These are phyloP conservation scores for Scylla paramamosain DNA, from an alignment of 1,140 invertebrate species.

Conservation along the genomic window DNA sequence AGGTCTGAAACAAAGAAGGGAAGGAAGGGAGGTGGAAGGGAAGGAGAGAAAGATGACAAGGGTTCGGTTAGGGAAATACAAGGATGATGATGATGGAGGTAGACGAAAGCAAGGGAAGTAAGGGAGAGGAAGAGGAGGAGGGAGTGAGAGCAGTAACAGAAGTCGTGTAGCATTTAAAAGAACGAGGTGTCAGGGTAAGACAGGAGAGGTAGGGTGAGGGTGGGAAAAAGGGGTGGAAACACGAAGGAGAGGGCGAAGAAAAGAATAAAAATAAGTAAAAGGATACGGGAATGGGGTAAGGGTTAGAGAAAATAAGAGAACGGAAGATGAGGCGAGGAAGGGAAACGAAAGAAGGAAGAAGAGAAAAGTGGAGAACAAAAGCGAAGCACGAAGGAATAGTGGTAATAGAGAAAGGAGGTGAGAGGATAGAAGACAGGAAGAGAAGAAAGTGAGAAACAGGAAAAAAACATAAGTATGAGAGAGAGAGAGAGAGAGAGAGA, in stretches of 20 bases:
- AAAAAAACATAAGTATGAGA: background rate
- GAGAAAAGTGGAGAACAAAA: background rate
- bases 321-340: background rate
- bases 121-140: background rate
- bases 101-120: background rate
- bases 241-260: background rate
- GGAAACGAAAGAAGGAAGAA: background rate
- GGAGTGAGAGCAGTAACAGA: background rate
- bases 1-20: slow-evolving; percentile 59
- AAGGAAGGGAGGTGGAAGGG: background rate
- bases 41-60: background rate
- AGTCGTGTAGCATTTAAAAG: too few relatives aligned
- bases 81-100: background rate
- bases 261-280: background rate
- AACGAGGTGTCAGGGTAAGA: too few relatives aligned
- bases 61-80: background rate
- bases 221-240: background rate
- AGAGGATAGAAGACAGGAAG: background rate
- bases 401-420: background rate
- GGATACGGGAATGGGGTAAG: too few relatives aligned
- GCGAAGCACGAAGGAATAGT: background rate
- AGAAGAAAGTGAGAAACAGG: background rate
- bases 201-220: background rate
- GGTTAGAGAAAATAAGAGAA: too few relatives aligned
- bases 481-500: background rate